Evolutionary conservation across 2,888 invertebrate species (phyloP), one percentile per base, ranked within the genome.

Genomic region (Gandaritis pyraliata): DNA sequence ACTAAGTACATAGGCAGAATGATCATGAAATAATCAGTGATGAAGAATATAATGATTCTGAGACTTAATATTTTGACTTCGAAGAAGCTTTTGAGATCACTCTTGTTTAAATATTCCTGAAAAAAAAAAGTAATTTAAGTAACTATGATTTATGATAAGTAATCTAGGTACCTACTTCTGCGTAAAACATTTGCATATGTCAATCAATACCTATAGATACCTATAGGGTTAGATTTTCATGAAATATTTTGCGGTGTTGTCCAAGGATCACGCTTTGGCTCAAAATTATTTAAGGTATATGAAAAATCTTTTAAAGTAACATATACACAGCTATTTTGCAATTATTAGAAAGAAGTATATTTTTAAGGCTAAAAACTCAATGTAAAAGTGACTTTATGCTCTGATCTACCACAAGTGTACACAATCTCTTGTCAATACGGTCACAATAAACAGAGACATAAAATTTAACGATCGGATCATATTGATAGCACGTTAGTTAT

Each of bases 401-500:
- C 23, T 23, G 8, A 11, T 33, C 33, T 8, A 11, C 30, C 30
- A 15, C 41, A 46, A 56, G 39, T 41, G 51, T 15, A 41, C 39
- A 45, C 43, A 48, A 51, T 45, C 23, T 45, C 57, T 30, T 47
- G 49, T 36, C 30, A 18, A 48, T 56, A 41, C 36, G 16, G 16
- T 47, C 13, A 18, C 56, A 59, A 68, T 70, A 70, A 72, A 74
- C 68, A 72, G 33, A 49, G 39, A 38, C 66, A 70, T 79, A 70
- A 78, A 75, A 68, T 70, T 67, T 73, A 70, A 75, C 70, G 60
- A 76, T 64, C 67, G 48, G 16, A 16, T 43, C 11, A 43, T 16
- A 30, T 23, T 54, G 72, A 76, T 77, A 76, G 66, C 48, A 45
- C 50, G 56, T 55, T 64, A 67, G 68, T 69, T 73, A 73, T 70